Base-by-base conservation (phyloP, 2,797 vertebrate genomes). In the Catharus ustulatus region DNA sequence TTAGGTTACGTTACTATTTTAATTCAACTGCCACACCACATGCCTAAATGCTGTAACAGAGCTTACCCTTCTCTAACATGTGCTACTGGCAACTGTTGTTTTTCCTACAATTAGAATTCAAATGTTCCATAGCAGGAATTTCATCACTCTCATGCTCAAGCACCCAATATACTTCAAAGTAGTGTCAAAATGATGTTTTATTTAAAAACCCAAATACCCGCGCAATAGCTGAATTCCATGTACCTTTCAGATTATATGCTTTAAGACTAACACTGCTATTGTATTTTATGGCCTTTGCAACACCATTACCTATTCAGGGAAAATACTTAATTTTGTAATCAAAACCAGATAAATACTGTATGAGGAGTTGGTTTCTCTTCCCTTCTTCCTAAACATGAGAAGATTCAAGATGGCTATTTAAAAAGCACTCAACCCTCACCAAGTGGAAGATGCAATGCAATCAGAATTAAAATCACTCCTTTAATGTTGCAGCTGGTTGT, bases 1-100 rank as follows among this genome's bases (percentile, higher is more conserved):
- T 86, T 46, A 69, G 66, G 66, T 91, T 84, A 83, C 20, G 0
- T 83, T 94, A 78, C 83, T 94, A 78, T 89, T 94, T 95, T 84
- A 87, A 84, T 62, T 87, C 69, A 59, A 59, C 20, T 61, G 72
- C 76, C 54, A 45, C 51, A 72, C 21, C 72, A 79, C 69, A 71
- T 73, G 59, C 32, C 82, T 80, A 49, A 77, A 45, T 43, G 69
- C 76, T 72, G 43, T 54, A 78, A 94, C 64, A 94, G 73, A 76
- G 51, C 29, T 75, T 38, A 46, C 66, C 68, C 84, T 90, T 73
- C 90, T 84, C 69, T 64, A 17, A 61, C 0, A 0, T 4, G 48
- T 9, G 26, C 45, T 72, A 49, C 43, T 11, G 9, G 42, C 61
- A 93, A 54, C 73, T 69, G 69, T 42, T 26, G 36, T 46, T 85